phyloP scores from a whole-genome alignment of 2,888 invertebrate genomes.

The Heliconius charithonia region DNA sequence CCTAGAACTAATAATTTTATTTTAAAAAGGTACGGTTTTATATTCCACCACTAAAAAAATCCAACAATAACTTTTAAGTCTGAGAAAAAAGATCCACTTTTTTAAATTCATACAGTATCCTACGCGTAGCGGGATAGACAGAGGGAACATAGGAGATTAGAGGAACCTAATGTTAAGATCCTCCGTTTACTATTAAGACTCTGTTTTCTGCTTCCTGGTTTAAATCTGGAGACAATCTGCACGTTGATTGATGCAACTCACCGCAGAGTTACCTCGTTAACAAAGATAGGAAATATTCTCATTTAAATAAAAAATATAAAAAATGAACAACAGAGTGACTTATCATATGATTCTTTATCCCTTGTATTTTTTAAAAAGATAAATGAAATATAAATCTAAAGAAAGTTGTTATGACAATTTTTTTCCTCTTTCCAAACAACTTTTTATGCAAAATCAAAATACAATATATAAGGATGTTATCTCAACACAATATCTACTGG shows the following conservation, averaged over 20 bases:
- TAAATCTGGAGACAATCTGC: not conserved
- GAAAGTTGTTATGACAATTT: not conserved
- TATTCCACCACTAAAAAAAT: no score
- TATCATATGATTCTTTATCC: no score
- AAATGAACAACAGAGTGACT: no score
- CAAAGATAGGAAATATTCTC: not conserved
- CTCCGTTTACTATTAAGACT: not conserved
- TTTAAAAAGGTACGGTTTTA: no score
- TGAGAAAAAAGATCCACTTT: no score
- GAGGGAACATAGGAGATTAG: not conserved
- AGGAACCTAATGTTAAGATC: not conserved
- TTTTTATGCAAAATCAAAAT: not conserved
- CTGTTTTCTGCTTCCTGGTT: not conserved
- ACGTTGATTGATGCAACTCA: not conserved
- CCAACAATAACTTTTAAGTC: no score
- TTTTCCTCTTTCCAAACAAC: not conserved
- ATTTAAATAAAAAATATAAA: no score
- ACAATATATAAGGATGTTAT: conserved; percentile 6
- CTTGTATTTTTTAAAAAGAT: no score
- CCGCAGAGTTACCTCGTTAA: not conserved
- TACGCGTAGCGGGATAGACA: not conserved
- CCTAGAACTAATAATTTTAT: no score
- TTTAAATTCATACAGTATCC: no score
- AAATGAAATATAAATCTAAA: not conserved
- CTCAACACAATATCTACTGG: not conserved